Evolutionary conservation across 2,888 invertebrate species (phyloP).

Genomic region (Nudaria mundana): DNA sequence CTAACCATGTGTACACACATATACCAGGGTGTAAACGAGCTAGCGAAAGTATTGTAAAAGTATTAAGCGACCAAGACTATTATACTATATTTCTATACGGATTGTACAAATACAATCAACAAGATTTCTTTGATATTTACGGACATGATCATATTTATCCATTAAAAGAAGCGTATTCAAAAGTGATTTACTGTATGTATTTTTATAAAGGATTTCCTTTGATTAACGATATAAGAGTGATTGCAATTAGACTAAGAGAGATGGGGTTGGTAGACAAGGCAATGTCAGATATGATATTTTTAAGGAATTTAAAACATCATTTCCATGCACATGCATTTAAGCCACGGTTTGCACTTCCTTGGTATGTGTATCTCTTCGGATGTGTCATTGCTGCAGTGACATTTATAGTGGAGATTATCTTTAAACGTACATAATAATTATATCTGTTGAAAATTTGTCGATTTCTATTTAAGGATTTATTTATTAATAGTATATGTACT

Average conservation of each 20-base stretch:
- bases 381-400: slow-evolving; percentile 26
- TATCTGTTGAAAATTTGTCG: no score
- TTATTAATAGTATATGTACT: no score
- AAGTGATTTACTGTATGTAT: slow-evolving; percentile 48
- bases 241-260: slow-evolving; percentile 42
- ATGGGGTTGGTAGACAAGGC: slow-evolving; percentile 41
- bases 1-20: slow-evolving; percentile 1
- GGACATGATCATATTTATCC: slow-evolving; percentile 31
- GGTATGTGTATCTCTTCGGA: slow-evolving; percentile 41
- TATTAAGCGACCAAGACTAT: slow-evolving; percentile 33
- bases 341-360: slow-evolving; percentile 35
- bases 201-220: slow-evolving; percentile 59
- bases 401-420: slow-evolving; percentile 32
- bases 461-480: no score
- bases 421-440: no score
- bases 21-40: slow-evolving; percentile 19
- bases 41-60: slow-evolving; percentile 37
- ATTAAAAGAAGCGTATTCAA: slow-evolving; percentile 37
- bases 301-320: slow-evolving; percentile 19
- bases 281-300: slow-evolving; percentile 23
- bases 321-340: slow-evolving; percentile 13
- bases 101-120: slow-evolving; percentile 38
- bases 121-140: slow-evolving; percentile 35
- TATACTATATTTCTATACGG: slow-evolving; percentile 41
- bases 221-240: slow-evolving; percentile 25